phyloP scores from a whole-genome alignment of 2,797 vertebrate genomes.

The Acipenser transmontanus region DNA sequence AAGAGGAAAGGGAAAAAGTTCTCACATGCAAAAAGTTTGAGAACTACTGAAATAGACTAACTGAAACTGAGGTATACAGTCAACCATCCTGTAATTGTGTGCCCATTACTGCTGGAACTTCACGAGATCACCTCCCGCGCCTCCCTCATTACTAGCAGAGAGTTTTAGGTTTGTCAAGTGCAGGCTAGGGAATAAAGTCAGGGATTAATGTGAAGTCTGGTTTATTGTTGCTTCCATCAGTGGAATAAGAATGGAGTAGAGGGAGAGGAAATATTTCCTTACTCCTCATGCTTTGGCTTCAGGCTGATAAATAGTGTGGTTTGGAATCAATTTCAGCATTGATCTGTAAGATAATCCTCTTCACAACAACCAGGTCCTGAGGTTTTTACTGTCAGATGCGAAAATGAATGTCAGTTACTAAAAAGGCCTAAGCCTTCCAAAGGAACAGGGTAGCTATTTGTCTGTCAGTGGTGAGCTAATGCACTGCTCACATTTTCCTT shows the following conservation, averaged over 20 bases:
- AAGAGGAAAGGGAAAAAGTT: too few relatives aligned
- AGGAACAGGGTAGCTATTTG: conserved; percentile 25
- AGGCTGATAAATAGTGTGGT: conserved; percentile 60
- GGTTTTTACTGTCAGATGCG: conserved; percentile 53
- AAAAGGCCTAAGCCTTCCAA: conserved; percentile 22
- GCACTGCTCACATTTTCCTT: conserved; percentile 22
- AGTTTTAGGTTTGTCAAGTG: not conserved
- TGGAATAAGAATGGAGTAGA: conserved; percentile 35
- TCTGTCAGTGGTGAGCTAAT: conserved; percentile 33
- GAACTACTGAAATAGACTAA: too few relatives aligned
- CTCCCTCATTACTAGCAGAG: too few relatives aligned
- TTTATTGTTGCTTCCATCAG: conserved; percentile 29
- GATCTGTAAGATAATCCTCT: conserved; percentile 70
- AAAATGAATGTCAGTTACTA: conserved; percentile 48
- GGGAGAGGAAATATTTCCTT: conserved; percentile 49
- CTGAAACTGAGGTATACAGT: too few relatives aligned
- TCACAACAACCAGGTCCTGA: conserved; percentile 50
- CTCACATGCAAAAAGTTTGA: too few relatives aligned
- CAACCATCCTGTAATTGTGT: too few relatives aligned
- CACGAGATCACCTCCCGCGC: too few relatives aligned
- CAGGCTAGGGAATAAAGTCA: conserved; percentile 6
- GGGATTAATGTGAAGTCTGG: conserved; percentile 21
- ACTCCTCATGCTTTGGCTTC: conserved; percentile 38
- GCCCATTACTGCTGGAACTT: too few relatives aligned
- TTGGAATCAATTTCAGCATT: conserved; percentile 65